Percentiles rank a stretch among this genome's conserved stretches.
Conservation (phyloP, 1,140 invertebrate genomes). For the Chymomyza costata region DNA sequence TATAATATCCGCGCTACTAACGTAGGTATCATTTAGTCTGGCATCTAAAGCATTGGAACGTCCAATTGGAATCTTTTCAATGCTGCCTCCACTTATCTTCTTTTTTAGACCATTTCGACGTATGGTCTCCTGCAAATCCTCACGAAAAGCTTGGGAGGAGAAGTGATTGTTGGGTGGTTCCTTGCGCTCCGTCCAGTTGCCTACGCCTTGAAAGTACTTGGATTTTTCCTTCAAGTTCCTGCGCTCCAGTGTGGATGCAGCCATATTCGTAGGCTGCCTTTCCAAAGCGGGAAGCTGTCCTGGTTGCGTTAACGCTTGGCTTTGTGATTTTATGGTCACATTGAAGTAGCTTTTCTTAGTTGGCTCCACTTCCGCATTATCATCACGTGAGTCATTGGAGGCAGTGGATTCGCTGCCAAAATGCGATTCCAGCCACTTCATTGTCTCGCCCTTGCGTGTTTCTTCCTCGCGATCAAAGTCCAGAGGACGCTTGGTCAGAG, state of each 20-base stretch:
- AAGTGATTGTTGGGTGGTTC: constrained; percentile 67
- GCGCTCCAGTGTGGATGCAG: constrained; percentile 35
- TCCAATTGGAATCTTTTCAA: too few relatives aligned
- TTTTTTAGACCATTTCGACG: constrained; percentile 61
- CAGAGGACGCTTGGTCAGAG: constrained; percentile 84
- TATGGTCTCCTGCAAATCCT: constrained; percentile 71
- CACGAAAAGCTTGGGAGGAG: constrained; percentile 67
- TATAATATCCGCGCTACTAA: constrained; percentile 67
- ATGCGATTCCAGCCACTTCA: constrained; percentile 91
- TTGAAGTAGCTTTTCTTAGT: constrained; percentile 85
- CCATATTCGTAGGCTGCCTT: not conserved
- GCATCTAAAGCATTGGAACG: too few relatives aligned
- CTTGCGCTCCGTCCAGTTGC: constrained; percentile 85
- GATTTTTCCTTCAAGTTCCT: constrained; percentile 25
- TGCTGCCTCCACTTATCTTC: constrained; percentile 18
- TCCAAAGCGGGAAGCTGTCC: constrained; percentile 32
- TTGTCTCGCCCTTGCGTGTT: constrained; percentile 90
- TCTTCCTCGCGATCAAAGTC: constrained; percentile 92
- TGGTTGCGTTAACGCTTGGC: constrained; percentile 75
- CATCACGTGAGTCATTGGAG: constrained; percentile 81
- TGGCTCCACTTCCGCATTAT: constrained; percentile 78
- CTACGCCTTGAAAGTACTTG: constrained; percentile 83
- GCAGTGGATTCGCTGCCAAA: constrained; percentile 90
- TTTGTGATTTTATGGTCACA: constrained; percentile 84
- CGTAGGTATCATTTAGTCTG: constrained; percentile 54